Percentiles rank a stretch among this genome's conserved stretches.
Conservation (phyloP, 2,888 invertebrate genomes). For the Erebia palarica region DNA sequence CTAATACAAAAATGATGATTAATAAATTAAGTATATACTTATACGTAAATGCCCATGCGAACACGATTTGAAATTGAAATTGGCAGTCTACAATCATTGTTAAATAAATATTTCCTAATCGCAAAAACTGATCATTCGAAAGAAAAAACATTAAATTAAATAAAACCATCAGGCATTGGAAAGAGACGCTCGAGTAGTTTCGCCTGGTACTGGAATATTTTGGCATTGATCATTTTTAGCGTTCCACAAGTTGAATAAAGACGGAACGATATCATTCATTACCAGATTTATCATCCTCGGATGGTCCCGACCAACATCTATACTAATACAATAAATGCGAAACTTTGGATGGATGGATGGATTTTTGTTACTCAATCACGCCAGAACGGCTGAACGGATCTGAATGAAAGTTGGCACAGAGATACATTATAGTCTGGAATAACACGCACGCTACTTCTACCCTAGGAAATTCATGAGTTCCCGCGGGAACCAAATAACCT, state of each 20-base stretch:
- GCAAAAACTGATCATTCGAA: slow-evolving; percentile 35
- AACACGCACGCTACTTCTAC: too few relatives aligned
- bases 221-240: slow-evolving; percentile 49
- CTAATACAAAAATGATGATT: too few relatives aligned
- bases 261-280: not conserved
- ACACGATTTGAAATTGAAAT: slow-evolving; percentile 24
- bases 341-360: too few relatives aligned
- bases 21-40: not conserved
- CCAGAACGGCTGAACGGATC: too few relatives aligned
- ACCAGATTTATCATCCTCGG: too few relatives aligned
- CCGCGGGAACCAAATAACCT: too few relatives aligned
- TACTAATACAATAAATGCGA: too few relatives aligned
- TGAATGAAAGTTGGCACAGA: too few relatives aligned
- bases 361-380: too few relatives aligned
- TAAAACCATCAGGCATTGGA: slow-evolving; percentile 69
- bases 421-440: too few relatives aligned
- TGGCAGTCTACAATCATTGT: slow-evolving; percentile 22
- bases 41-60: slow-evolving; percentile 7
- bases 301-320: too few relatives aligned
- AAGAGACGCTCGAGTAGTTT: slow-evolving; percentile 57
- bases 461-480: too few relatives aligned
- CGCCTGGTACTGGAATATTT: slow-evolving; percentile 60
- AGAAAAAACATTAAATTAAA: slow-evolving; percentile 70
- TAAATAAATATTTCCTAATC: slow-evolving; percentile 27
- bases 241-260: not conserved